These are phyloP conservation scores for Oreochromis niloticus DNA, from an alignment of 2,113 vertebrate genomes.

Conservation along the genomic window DNA sequence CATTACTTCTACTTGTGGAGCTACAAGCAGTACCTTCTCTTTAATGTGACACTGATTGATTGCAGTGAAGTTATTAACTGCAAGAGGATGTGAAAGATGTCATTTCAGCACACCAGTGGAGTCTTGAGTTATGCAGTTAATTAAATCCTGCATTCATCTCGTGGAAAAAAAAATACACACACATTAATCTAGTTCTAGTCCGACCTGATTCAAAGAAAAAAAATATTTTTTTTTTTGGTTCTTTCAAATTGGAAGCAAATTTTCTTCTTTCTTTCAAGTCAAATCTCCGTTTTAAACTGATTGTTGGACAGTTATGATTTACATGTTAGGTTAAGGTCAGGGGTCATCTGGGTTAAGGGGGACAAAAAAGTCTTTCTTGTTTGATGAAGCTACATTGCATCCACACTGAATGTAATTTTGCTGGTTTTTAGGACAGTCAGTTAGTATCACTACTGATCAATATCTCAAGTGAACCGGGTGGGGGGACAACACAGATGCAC, in stretches of 20 bases:
- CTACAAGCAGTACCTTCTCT: slow-evolving; percentile 5
- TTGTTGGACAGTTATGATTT: not conserved
- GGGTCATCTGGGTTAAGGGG: not conserved
- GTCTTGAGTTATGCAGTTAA: slow-evolving; percentile 16
- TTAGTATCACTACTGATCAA: not conserved
- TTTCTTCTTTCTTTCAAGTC: not conserved
- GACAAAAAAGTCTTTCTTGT: not conserved
- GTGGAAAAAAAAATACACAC: not conserved
- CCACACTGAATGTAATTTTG: not conserved
- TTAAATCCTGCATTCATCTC: slow-evolving; percentile 14
- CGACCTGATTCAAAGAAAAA: not conserved
- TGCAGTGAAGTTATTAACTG: slow-evolving; percentile 35
- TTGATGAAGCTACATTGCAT: not conserved
- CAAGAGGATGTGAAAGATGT: slow-evolving; percentile 21
- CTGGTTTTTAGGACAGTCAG: not conserved
- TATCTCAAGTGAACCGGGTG: not conserved
- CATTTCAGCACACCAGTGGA: slow-evolving; percentile 37
- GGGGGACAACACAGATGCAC: slow-evolving; percentile 10
- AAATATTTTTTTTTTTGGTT: not conserved
- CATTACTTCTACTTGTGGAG: not conserved
- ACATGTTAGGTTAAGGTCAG: slow-evolving; percentile 6
- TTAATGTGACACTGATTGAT: slow-evolving; percentile 50
- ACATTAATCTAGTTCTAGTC: not conserved
- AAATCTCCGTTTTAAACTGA: not conserved
- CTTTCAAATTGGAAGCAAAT: not conserved